phyloP scores from a whole-genome alignment of 1,140 invertebrate species.

The Akabosia matsudoensis region DNA sequence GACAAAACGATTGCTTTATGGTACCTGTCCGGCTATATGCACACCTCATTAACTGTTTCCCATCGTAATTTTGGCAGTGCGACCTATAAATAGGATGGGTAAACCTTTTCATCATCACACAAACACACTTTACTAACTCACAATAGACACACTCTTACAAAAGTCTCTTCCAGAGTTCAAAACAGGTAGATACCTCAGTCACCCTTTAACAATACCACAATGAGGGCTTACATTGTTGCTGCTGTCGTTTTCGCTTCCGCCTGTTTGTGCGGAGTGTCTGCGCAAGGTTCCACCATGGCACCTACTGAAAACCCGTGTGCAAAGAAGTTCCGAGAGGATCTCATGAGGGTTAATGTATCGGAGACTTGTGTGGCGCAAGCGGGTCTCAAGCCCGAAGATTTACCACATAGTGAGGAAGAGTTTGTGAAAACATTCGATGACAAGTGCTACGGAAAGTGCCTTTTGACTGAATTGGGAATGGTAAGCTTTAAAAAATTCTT shows the following conservation, averaged over 20 bases:
- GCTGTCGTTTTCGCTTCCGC: not conserved
- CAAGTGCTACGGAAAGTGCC: slow-evolving; percentile 23
- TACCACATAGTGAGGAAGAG: not conserved
- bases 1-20: not conserved
- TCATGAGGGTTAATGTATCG: not conserved
- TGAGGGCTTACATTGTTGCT: not conserved
- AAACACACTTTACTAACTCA: not conserved
- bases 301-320: not conserved
- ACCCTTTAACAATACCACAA: not conserved
- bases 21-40: not conserved
- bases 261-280: not conserved
- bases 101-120: not conserved
- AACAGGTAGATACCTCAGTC: not conserved
- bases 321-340: slow-evolving; percentile 5
- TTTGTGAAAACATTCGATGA: slow-evolving; percentile 7
- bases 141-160: not conserved
- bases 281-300: not conserved
- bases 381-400: not conserved
- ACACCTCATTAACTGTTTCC: not conserved
- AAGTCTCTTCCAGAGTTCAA: not conserved
- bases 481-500: not conserved
- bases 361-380: not conserved
- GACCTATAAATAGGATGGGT: not conserved
- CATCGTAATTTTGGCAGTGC: not conserved
- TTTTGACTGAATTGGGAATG: slow-evolving; percentile 6